phyloP scores from a whole-genome alignment of 2,797 vertebrate genomes.

The Spheniscus humboldti region DNA sequence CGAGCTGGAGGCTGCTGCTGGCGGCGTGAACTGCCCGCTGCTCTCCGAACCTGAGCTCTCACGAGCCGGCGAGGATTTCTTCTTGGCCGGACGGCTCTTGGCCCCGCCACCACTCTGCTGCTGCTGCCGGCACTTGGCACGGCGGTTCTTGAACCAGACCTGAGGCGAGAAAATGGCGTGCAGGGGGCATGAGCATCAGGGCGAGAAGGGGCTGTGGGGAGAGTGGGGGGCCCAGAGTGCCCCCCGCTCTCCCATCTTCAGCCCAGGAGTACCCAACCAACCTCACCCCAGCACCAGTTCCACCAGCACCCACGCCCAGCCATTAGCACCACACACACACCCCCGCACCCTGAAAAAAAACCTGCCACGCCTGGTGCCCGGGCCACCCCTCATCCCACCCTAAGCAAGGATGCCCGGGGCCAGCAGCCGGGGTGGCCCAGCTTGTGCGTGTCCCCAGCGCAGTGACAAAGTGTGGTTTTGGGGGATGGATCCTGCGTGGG shows the following conservation, averaged over 20 bases:
- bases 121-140: constrained; percentile 96
- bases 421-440: not conserved
- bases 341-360: not conserved
- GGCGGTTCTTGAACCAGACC: constrained; percentile 99
- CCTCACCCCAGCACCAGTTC: not conserved
- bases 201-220: fast-evolving
- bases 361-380: fast-evolving
- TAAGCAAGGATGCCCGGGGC: not conserved
- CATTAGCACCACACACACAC: not conserved
- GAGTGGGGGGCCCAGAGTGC: too few relatives aligned
- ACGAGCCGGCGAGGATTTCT: constrained; percentile 90
- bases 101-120: constrained; percentile 83
- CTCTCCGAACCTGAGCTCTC: constrained; percentile 96
- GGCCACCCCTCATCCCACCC: not conserved
- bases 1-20: constrained; percentile 88
- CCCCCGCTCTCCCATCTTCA: fast-evolving
- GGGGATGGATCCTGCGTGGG: not conserved
- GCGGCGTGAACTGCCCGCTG: constrained; percentile 96
- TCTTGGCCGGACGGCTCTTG: constrained; percentile 92
- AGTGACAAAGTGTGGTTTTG: fast-evolving
- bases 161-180: not conserved
- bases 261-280: not conserved
- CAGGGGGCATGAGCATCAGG: not conserved
- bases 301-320: not conserved
- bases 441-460: fast-evolving